Evolutionary conservation across 2,888 invertebrate species (phyloP).

Genomic region (Xanthorhoe spadicearia): DNA sequence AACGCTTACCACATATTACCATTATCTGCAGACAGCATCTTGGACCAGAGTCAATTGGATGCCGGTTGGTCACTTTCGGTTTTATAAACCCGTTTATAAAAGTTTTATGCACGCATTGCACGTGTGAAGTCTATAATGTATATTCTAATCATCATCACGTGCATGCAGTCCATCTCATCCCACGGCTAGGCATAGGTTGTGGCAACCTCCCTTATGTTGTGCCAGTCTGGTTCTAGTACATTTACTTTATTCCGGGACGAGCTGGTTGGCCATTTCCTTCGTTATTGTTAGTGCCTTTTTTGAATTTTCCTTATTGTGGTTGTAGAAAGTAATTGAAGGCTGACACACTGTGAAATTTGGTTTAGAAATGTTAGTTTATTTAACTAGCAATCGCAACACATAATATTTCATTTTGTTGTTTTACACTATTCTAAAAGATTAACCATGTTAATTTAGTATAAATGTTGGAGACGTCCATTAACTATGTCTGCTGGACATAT

Average conservation of each 20-base stretch:
- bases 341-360: neutral
- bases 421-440: slow-evolving; percentile 41
- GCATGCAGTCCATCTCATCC: no score
- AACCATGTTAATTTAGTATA: slow-evolving; percentile 51
- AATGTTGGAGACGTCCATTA: slow-evolving; percentile 59
- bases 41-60: slow-evolving; percentile 77
- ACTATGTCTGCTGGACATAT: slow-evolving; percentile 64
- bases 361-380: slow-evolving; percentile 25
- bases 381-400: slow-evolving; percentile 30
- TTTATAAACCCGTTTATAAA: slow-evolving; percentile 39
- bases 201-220: no score
- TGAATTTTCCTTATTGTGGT: no score
- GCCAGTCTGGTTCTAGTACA: neutral
- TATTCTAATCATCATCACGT: no score
- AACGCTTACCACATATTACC: slow-evolving; percentile 64
- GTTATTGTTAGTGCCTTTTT: no score
- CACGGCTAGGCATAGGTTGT: no score
- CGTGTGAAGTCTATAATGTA: neutral
- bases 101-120: neutral
- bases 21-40: slow-evolving; percentile 81
- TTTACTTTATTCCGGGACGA: neutral
- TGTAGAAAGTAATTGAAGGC: no score
- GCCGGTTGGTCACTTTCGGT: slow-evolving; percentile 70
- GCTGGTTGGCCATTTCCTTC: no score
- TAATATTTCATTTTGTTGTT: slow-evolving; percentile 41